A percentile compares a stretch with the other conserved stretches of the same genome.
Conservation (phyloP, 2,888 invertebrate genomes). For the Cylloceria caligata region DNA sequence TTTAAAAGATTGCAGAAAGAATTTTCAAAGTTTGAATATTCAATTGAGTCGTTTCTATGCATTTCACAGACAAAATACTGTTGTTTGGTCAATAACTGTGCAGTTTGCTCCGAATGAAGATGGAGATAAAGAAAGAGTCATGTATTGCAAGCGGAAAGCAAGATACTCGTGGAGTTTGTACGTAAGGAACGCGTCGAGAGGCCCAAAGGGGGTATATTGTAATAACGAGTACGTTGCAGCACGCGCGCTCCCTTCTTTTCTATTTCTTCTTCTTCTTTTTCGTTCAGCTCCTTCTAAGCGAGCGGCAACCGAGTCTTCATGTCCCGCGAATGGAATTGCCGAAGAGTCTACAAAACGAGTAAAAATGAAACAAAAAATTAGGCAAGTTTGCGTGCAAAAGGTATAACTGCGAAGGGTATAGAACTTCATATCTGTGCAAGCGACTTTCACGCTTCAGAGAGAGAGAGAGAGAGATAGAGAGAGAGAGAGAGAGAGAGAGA, state of each 20-base stretch:
- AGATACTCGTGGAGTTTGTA: constrained; percentile 23
- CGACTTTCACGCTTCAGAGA: too few species aligned
- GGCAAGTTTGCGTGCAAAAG: constrained; percentile 25
- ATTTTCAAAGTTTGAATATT: constrained; percentile 3
- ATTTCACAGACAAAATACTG: constrained; percentile 10
- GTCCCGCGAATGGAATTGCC: constrained; percentile 38
- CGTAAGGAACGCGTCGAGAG: constrained; percentile 29
- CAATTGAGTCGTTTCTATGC: constrained; percentile 4
- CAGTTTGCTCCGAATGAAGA: not conserved
- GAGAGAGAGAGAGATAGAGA: constrained; percentile 10
- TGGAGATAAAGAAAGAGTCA: constrained; percentile 26
- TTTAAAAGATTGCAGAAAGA: not conserved
- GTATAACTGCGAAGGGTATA: constrained; percentile 11
- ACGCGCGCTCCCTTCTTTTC: constrained; percentile 6
- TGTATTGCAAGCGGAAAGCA: constrained; percentile 33
- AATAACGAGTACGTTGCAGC: constrained; percentile 55
- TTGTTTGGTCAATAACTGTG: constrained; percentile 13
- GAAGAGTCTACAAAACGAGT: constrained; percentile 22
- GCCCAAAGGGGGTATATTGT: constrained; percentile 48
- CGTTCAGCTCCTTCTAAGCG: constrained; percentile 20
- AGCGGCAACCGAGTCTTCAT: constrained; percentile 35
- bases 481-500: constrained; percentile 20
- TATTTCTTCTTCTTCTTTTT: constrained; percentile 25
- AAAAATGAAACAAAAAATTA: constrained; percentile 33
- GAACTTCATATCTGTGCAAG: constrained; percentile 3